phyloP scores from a whole-genome alignment of 2,113 vertebrate species.

The Mugil cephalus region DNA sequence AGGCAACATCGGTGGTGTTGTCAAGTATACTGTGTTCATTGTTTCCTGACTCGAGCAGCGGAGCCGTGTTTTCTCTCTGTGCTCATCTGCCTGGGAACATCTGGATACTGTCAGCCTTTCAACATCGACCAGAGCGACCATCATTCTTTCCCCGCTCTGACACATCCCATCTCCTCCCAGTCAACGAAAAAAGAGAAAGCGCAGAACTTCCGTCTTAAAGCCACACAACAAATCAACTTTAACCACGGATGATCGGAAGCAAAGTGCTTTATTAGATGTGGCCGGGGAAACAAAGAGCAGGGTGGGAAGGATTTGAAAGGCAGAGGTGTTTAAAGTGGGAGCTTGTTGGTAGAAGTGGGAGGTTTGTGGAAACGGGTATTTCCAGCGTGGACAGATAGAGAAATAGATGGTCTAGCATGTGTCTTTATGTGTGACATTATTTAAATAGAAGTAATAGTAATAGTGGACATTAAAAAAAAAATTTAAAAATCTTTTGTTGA shows the following conservation, averaged over 20 bases:
- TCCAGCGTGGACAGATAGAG: neutral
- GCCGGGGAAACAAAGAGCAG: conserved; percentile 45
- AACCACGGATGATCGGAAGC: conserved; percentile 65
- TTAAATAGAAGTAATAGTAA: neutral
- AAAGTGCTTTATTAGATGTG: conserved; percentile 75
- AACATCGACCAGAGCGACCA: conserved; percentile 60
- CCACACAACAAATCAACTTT: conserved; percentile 74
- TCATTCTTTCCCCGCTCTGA: conserved; percentile 71
- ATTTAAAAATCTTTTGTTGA: no score
- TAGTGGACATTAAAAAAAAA: no score
- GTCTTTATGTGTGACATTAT: neutral
- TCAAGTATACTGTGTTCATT: conserved; percentile 73
- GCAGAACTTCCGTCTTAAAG: conserved; percentile 67
- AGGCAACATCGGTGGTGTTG: conserved; percentile 60
- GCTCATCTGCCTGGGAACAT: conserved; percentile 83
- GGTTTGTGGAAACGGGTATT: conserved; percentile 14
- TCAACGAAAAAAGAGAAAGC: conserved; percentile 41
- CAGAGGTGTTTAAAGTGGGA: conserved; percentile 22
- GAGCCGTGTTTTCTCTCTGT: conserved; percentile 65
- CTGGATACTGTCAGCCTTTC: conserved; percentile 80
- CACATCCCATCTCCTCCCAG: conserved; percentile 62
- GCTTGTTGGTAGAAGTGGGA: conserved; percentile 69
- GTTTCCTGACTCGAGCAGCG: conserved; percentile 58
- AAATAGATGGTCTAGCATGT: neutral
- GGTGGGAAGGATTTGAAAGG: conserved; percentile 50